phyloP scores from a whole-genome alignment of 2,797 vertebrate species.

The Coluber constrictor region DNA sequence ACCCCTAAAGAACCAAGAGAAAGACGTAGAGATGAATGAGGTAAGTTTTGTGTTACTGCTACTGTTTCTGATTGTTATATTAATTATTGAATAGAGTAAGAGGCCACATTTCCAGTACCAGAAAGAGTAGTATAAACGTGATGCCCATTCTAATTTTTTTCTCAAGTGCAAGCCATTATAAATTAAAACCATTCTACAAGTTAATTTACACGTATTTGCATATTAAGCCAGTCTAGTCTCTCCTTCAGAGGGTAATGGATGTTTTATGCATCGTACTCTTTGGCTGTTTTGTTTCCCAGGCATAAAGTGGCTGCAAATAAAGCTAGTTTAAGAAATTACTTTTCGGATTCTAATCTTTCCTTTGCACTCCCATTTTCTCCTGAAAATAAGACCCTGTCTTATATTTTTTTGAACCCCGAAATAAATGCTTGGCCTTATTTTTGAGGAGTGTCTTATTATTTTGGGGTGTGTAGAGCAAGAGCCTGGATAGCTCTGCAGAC shows the following conservation, averaged over 20 bases:
- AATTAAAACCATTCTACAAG: not conserved
- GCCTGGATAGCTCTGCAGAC: no score
- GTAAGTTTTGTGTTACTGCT: not conserved
- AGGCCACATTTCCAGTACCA: not conserved
- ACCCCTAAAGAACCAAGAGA: not conserved
- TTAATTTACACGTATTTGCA: not conserved
- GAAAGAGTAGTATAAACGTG: not conserved
- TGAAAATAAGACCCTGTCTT: no score
- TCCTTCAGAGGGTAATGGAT: not conserved
- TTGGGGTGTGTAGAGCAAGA: no score
- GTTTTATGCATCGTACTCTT: not conserved
- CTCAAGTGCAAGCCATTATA: not conserved
- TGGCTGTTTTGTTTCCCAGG: not conserved
- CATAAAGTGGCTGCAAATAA: not conserved
- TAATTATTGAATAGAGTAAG: not conserved
- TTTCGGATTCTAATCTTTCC: not conserved
- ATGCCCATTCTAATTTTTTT: not conserved
- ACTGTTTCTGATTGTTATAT: not conserved
- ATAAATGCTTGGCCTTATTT: no score
- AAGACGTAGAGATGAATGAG: not conserved
- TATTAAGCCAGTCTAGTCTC: not conserved
- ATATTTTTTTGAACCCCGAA: no score
- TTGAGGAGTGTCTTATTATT: no score
- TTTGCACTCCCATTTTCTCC: not conserved
- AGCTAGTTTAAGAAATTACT: not conserved